Percentiles rank a stretch among this genome's conserved stretches.
phyloP scores from a whole-genome alignment of 2,888 invertebrate genomes.

The Drosophila incognita region DNA sequence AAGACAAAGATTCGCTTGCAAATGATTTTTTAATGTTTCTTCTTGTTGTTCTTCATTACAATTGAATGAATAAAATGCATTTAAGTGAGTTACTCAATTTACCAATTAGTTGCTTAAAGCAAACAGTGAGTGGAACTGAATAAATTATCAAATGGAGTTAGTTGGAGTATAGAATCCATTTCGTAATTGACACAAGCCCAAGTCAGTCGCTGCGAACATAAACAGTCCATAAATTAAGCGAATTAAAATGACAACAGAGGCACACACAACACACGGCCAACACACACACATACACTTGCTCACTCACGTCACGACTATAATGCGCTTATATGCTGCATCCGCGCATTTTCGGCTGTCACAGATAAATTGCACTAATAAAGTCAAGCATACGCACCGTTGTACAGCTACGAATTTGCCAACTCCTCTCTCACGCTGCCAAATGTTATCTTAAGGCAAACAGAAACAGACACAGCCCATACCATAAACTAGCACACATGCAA shows the following conservation, averaged over 20 bases:
- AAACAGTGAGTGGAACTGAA: not conserved
- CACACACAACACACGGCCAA: conserved; percentile 16
- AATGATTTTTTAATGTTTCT: conserved; percentile 53
- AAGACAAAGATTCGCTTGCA: conserved; percentile 15
- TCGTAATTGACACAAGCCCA: conserved; percentile 2
- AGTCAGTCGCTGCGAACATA: conserved; percentile 15
- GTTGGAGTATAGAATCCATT: not conserved
- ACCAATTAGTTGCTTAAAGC: conserved; percentile 9
- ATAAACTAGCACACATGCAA: conserved; percentile 61
- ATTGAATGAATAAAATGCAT: conserved; percentile 1
- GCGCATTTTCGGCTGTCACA: conserved; percentile 45
- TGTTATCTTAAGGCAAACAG: conserved; percentile 78
- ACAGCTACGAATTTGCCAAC: conserved; percentile 8
- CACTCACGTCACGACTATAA: conserved; percentile 38
- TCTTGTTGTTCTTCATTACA: conserved; percentile 9
- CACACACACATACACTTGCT: conserved; percentile 1
- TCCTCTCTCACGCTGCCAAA: conserved; percentile 14
- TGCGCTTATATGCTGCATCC: conserved; percentile 62
- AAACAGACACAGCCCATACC: conserved; percentile 61
- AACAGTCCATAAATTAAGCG: conserved; percentile 55
- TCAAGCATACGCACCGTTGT: conserved; percentile 74
- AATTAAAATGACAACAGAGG: conserved; percentile 41
- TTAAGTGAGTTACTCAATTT: conserved; percentile 24
- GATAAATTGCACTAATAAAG: conserved; percentile 76
- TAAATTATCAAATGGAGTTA: conserved; percentile 14